Evolutionary conservation across 2,888 invertebrate species (phyloP).

Genomic region (Rhamnusium bicolor): DNA sequence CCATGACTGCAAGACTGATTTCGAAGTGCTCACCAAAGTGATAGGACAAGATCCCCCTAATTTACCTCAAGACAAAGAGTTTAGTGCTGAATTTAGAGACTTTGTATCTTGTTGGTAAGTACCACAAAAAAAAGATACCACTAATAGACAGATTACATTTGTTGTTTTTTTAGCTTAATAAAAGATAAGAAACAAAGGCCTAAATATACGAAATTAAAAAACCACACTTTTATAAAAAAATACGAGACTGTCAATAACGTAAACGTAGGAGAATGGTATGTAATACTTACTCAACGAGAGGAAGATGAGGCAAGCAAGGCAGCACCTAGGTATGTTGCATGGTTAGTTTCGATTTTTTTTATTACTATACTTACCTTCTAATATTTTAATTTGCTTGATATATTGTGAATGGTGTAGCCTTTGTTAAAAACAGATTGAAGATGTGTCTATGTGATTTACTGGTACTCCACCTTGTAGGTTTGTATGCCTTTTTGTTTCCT

Average conservation of each 20-base stretch:
- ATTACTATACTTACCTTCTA: slow-evolving; percentile 46
- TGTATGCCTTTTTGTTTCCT: slow-evolving; percentile 42
- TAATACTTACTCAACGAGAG: slow-evolving; percentile 74
- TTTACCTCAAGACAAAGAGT: slow-evolving; percentile 84
- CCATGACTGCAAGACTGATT: slow-evolving; percentile 95
- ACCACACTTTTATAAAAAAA: slow-evolving; percentile 89
- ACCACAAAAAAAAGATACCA: too few relatives aligned
- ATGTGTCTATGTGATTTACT: slow-evolving; percentile 43
- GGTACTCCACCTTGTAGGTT: slow-evolving; percentile 47
- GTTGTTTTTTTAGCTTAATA: slow-evolving; percentile 80
- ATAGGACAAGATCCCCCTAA: slow-evolving; percentile 91
- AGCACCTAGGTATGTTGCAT: slow-evolving; percentile 72
- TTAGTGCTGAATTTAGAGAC: slow-evolving; percentile 88
- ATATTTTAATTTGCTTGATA: slow-evolving; percentile 47
- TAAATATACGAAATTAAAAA: slow-evolving; percentile 92
- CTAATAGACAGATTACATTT: too few relatives aligned
- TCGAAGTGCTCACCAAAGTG: slow-evolving; percentile 94
- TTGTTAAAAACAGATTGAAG: slow-evolving; percentile 38
- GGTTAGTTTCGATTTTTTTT: slow-evolving; percentile 66
- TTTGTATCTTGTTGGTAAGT: slow-evolving; percentile 93
- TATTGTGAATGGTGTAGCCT: slow-evolving; percentile 46
- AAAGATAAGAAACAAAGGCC: slow-evolving; percentile 95
- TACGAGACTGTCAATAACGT: slow-evolving; percentile 80
- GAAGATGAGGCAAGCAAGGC: slow-evolving; percentile 68
- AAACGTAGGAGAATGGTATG: slow-evolving; percentile 90